Evolutionary conservation across 2,113 vertebrate genomes (phyloP), one percentile per base, ranked within the genome.

Genomic region (Ornithorhynchus anatinus): DNA sequence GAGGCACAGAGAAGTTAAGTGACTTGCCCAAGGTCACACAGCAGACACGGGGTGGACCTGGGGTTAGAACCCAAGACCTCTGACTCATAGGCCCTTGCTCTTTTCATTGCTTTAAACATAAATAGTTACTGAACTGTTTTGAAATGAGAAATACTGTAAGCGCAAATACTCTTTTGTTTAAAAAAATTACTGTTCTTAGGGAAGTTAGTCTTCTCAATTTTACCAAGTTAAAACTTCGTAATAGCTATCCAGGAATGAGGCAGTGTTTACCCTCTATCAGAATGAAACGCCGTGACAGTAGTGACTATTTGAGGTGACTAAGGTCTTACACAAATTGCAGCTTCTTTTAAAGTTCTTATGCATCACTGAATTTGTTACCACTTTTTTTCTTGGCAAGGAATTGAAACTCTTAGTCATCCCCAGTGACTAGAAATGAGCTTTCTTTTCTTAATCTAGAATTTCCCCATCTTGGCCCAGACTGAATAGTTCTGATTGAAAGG

Each of bases 401-500:
- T 1, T 40, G 59, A 44, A 20, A 15, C 1, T 23, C 7, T 50
- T 60, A 1, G 38, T 23, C 64, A 40, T 33, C n/a, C 1, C 19
- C 15, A 12, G 17, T 57, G 20, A 60, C 56, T 35, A 6, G 27
- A 36, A 62, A 29, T 47, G 4, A 35, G 5, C 14, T 13, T 25
- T 56, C 3, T 12, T 16, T 32, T n/a, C 25, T 38, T 47, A 70
- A 32, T 5, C 31, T 63, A 25, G 8, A 54, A 38, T 74, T 48
- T 29, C 31, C 25, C 11, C 16, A 44, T 10, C 17, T 25, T 43
- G 52, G 52, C 22, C 7, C 17, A 23, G 36, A 38, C 8, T 69
- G 50, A 57, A 52, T 12, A 42, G 54, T 69, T 70, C 45, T 23
- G n/a, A 39, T 25, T 42, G 36, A 67, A 84, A 82, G 54, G 20